A percentile compares a stretch with the other conserved stretches of the same genome.
Conservation (phyloP, 2,797 vertebrate genomes). For the Eulemur coronatus region DNA sequence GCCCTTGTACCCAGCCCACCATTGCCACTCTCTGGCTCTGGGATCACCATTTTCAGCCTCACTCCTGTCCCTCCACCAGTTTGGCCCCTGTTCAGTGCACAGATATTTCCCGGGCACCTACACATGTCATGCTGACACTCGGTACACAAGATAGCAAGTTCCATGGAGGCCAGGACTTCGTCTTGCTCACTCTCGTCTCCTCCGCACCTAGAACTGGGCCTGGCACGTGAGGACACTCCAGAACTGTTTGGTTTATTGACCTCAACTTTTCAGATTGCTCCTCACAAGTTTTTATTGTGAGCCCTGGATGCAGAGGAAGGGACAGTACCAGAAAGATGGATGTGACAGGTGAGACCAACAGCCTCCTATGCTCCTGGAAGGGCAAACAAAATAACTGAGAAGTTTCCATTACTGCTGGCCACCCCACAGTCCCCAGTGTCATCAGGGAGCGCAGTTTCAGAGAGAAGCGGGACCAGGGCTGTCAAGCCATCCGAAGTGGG, state of each 20-base stretch:
- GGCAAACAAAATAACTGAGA: not conserved
- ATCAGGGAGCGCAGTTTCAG: not conserved
- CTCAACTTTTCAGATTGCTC: not conserved
- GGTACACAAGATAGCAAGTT: not conserved
- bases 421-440: not conserved
- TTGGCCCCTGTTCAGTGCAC: not conserved
- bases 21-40: not conserved
- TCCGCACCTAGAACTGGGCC: not conserved
- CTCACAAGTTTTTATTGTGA: not conserved
- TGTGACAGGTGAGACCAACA: not conserved
- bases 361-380: not conserved
- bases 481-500: not conserved
- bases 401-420: not conserved
- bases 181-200: not conserved
- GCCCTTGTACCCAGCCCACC: not conserved
- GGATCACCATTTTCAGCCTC: not conserved
- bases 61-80: accelerated
- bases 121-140: accelerated
- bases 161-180: accelerated
- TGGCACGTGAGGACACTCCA: not conserved
- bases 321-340: not conserved
- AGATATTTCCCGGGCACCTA: not conserved
- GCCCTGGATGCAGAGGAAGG: not conserved
- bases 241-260: not conserved
- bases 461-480: not conserved